A percentile compares a stretch with the other conserved stretches of the same genome.
phyloP scores from a whole-genome alignment of 2,113 vertebrate species.

The Butorides virescens region DNA sequence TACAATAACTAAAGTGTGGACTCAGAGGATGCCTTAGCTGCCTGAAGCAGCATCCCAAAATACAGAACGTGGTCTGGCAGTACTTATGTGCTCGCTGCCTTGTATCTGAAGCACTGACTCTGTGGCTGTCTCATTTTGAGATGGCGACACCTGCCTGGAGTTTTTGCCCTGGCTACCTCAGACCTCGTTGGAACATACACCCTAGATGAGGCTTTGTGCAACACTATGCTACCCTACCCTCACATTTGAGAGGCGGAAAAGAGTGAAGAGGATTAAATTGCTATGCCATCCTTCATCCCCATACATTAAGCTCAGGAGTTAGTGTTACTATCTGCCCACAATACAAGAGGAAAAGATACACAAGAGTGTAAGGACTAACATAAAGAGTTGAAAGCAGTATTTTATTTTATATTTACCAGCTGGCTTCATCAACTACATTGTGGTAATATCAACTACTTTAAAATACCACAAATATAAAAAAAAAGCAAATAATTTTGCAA shows the following conservation, averaged over 20 bases:
- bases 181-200: neutral
- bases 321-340: neutral
- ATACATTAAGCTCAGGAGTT: neutral
- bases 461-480: neutral
- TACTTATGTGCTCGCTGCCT: neutral
- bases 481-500: neutral
- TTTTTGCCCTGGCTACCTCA: neutral
- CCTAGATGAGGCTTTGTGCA: neutral
- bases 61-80: neutral
- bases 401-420: neutral
- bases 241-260: neutral
- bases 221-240: neutral
- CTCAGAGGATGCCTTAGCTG: neutral
- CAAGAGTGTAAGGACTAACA: neutral
- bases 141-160: neutral
- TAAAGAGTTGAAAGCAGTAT: neutral
- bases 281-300: neutral
- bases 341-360: fast-evolving
- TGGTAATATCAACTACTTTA: neutral
- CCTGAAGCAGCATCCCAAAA: neutral
- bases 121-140: neutral
- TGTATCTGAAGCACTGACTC: neutral
- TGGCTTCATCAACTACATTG: neutral
- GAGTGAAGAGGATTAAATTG: neutral
- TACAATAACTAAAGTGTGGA: neutral